Conservation (phyloP, 2,888 invertebrate genomes). For the Heteromurus nitidus region DNA sequence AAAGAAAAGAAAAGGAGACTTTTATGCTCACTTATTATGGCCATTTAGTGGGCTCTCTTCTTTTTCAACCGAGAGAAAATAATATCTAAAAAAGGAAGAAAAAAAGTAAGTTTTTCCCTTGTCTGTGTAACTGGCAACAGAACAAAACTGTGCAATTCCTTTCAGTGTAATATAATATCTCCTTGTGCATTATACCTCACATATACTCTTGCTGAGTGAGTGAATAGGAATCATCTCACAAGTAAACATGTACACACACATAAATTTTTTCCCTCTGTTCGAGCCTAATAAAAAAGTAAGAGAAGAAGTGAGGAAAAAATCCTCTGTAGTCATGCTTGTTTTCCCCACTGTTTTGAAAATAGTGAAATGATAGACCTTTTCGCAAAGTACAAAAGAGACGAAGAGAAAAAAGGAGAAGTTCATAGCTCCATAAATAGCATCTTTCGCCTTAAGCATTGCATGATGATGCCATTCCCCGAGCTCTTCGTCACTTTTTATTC, state of each 20-base stretch:
- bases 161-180: too few species aligned
- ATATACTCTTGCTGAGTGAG: not conserved
- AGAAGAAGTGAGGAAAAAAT: too few species aligned
- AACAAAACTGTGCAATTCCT: too few species aligned
- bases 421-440: conserved; percentile 57
- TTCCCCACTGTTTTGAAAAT: conserved; percentile 6
- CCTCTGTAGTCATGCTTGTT: not conserved
- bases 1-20: conserved; percentile 48
- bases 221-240: not conserved
- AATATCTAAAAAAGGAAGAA: conserved; percentile 18
- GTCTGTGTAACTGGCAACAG: too few species aligned
- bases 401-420: conserved; percentile 47
- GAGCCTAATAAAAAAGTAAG: too few species aligned
- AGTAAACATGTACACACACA: not conserved
- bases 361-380: conserved; percentile 28
- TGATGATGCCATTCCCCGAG: conserved; percentile 6
- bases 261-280: too few species aligned
- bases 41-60: conserved; percentile 50
- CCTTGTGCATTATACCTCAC: conserved; percentile 11
- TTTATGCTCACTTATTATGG: conserved; percentile 55
- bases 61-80: not conserved
- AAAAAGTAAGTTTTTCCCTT: too few species aligned
- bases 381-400: conserved; percentile 26
- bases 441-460: conserved; percentile 39
- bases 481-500: conserved; percentile 28